Evolutionary conservation across 2,113 vertebrate species (phyloP), one percentile per base, ranked within the genome.

Genomic region (Oryzias curvinotus): DNA sequence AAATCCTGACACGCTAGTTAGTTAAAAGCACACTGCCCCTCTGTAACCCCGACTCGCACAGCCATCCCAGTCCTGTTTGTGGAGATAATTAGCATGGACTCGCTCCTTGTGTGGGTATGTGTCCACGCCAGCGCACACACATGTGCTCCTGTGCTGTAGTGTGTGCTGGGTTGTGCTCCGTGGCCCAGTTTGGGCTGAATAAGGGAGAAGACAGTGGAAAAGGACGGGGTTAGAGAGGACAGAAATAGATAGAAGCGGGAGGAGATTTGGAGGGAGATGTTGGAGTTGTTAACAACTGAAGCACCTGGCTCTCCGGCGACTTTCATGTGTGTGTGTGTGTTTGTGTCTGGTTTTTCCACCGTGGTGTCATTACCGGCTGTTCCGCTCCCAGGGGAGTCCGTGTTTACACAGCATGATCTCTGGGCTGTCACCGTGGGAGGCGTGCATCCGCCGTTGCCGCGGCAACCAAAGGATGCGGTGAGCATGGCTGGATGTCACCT

Each of bases 351-450:
- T 76, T 77, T 75, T 72, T 80, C 86, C 87, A 60, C 61, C 63
- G 74, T 56, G 82, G 88, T 75, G 85, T 91, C 86, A 92, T 92
- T 92, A 92, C 68, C 67, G 63, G 71, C 75, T 76, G 74, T 75
- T 71, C 75, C 69, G 15, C 68, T 86, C 88, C 73, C 89, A 10
- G 62, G 74, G 85, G 88, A 80, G 68, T 70, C 64, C 52, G n/a
- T 91, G 91, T 90, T 91, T 87, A 84, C 85, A 80, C 85, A 78
- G 86, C 87, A 69, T 68, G 77, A 72, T 66, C 74, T 70, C 76
- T 55, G 73, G 79, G 81, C 77, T 67, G 63, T 77, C 76, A 55
- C 87, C 13, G 65, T 21, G 54, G 80, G 85, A 88, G 80, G 48
- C 62, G 1, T 26, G 68, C 75, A 57, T 70, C 56, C 55, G 1